A percentile compares a stretch with the other conserved stretches of the same genome.
Conservation (phyloP, 2,113 vertebrate species). For the Pogona vitticeps region DNA sequence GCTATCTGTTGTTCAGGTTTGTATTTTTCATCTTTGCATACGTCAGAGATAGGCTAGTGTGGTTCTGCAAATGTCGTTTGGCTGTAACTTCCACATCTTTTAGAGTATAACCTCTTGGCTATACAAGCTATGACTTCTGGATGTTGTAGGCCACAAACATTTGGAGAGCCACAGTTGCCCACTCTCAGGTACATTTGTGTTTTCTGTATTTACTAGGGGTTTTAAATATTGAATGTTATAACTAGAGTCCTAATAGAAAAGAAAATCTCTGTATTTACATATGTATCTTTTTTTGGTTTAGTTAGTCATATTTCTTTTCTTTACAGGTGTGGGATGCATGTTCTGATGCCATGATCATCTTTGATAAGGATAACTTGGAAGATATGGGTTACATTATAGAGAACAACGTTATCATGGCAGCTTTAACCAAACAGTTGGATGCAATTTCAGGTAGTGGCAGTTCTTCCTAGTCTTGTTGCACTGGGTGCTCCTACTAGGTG, state of each 20-base stretch:
- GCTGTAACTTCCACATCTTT: too few relatives aligned
- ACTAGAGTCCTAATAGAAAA: background rate
- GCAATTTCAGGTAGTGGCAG: slow-evolving; percentile 82
- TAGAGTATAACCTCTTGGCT: too few relatives aligned
- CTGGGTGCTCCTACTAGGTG: background rate
- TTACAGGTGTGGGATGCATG: slow-evolving; percentile 97
- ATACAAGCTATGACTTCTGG: too few relatives aligned
- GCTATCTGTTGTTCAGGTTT: too few relatives aligned
- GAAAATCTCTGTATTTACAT: background rate
- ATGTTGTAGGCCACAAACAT: too few relatives aligned
- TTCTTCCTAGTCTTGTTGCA: slow-evolving; percentile 46
- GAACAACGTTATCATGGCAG: slow-evolving; percentile 91
- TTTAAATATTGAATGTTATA: background rate
- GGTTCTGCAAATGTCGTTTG: too few relatives aligned
- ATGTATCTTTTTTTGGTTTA: slow-evolving; percentile 4
- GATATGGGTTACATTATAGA: slow-evolving; percentile 97
- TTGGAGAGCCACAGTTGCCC: too few relatives aligned
- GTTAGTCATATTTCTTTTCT: slow-evolving; percentile 52
- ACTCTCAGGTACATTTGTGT: too few relatives aligned
- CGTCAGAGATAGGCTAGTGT: too few relatives aligned
- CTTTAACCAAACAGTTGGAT: slow-evolving; percentile 90
- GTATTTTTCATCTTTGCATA: too few relatives aligned
- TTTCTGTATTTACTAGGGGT: too few relatives aligned
- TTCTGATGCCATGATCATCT: slow-evolving; percentile 95
- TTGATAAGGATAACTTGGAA: slow-evolving; percentile 93